Evolutionary conservation across 2,113 vertebrate species (phyloP), one percentile per base, ranked within the genome.

Genomic region (Brachyhypopomus gauderio): DNA sequence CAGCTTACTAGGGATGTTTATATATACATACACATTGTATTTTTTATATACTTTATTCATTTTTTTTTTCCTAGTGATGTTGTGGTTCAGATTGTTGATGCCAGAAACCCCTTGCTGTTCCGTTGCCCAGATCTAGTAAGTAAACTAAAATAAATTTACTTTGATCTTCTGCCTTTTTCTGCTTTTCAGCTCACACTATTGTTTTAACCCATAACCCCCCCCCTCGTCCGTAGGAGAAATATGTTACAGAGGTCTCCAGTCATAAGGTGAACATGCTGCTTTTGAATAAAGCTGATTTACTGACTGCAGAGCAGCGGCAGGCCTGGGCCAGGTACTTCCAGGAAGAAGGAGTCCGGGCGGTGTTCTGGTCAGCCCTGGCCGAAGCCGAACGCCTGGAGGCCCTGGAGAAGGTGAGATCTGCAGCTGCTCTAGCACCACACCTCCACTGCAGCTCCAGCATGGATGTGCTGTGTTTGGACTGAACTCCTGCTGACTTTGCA

Each of bases 361-460:
- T 97, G 77, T 99, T 99, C 93, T 99, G 97, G 97, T 99, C 98
- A 0, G 98, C 98, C 11, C 74, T 98, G 87, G 93, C 93, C n/a
- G 97, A 97, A 86, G 88, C 89, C 16, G 12, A 69, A 25, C 90
- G 95, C 17, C 89, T 96, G 0, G 93, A 92, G 0, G 90, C 89
- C 20, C 91, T 92, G 69, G 86, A 90, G 0, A 93, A 96, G 96
- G 98, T 98, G 78, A 87, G 80, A 3, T 19, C 9, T 16, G 23
- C 3, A 0, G n/a, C 7, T n/a, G 16, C 48, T 19, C n/a, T 14
- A 1, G 19, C 20, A 30, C 30, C 3, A 3, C 30, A 30, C 30
- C 30, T 30, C 30, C 30, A 30, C 30, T 30, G 30, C 30, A 30
- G 2, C 30, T 2, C 30, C 30, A 45, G 41, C 41, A 45, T 45